Evolutionary conservation across 2,797 vertebrate species (phyloP), one percentile per base, ranked within the genome.

Genomic region (Siniperca obscura): DNA sequence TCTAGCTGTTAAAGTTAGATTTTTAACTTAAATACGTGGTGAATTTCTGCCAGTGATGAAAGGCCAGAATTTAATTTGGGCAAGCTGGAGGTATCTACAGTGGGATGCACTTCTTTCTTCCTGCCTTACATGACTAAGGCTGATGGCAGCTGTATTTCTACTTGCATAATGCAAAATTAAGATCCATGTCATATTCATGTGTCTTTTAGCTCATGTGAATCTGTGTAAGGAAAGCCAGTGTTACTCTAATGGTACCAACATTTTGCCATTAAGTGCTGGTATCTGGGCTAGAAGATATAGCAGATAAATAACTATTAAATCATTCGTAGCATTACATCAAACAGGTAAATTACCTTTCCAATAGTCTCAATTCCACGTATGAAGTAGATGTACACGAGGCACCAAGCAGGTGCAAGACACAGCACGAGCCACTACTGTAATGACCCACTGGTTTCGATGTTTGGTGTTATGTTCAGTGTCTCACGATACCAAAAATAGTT

Each of bases 401-500:
- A 83, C 96, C 97, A 97, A 79, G 95, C 95, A 27, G 86, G 21
- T 1, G 90, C 94, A 57, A 96, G 86, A 82, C 96, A 97, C 62
- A 96, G 10, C 76, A 97, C 88, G 3, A 97, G 87, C 94, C 91
- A 92, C 96, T 96, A 96, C 84, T 97, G 95, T 42, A 96, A 7
- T 0, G 82, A 80, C 1, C 96, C 96, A 0, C 84, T 94, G 46
- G 89, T 90, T 0, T 73, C 42, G 14, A 97, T 91, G 78, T 95
- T 91, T 0, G 95, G 81, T 0, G 96, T 93, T 81, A 96, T 90
- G 83, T 98, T 96, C 75, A 98, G 90, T 0, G 97, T 97, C 78
- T 90, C 86, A 53, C 96, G 95, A 86, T 97, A 97, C 97, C 97
- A 97, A 85, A 96, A 97, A 80, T 97, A 97, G 86, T 93, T 97